Percentiles rank a stretch among this genome's conserved stretches.
Conservation (phyloP, 2,113 vertebrate species). For the Peromyscus maniculatus region DNA sequence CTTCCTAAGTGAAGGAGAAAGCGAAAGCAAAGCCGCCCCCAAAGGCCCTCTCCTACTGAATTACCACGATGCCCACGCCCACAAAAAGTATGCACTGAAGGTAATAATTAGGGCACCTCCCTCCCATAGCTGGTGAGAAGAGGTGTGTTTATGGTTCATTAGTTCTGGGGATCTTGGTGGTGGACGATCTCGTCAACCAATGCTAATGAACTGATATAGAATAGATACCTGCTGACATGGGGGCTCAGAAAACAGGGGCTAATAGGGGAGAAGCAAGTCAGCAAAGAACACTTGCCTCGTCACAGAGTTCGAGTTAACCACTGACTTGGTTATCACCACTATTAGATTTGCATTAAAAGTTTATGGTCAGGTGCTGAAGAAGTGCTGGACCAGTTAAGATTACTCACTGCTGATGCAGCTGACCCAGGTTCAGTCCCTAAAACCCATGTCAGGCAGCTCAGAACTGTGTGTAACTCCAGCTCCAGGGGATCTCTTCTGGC, state of each 20-base stretch:
- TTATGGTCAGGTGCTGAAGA: neutral
- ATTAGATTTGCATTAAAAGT: neutral
- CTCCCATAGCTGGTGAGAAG: fast-evolving
- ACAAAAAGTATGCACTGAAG: conserved; percentile 87
- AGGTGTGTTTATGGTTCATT: neutral
- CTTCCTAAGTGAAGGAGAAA: conserved; percentile 79
- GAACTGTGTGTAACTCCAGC: neutral
- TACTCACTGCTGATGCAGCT: too few relatives aligned
- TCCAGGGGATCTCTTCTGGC: neutral
- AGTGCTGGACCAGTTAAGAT: neutral
- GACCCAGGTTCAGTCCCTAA: neutral
- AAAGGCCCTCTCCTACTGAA: conserved; percentile 89
- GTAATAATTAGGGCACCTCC: conserved; percentile 74
- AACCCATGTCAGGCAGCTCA: neutral
- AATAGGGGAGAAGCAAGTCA: neutral
- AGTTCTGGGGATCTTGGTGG: neutral
- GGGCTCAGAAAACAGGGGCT: neutral
- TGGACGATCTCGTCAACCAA: neutral
- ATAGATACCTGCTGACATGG: neutral
- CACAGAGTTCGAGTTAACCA: neutral
- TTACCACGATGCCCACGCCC: conserved; percentile 88
- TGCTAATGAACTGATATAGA: neutral
- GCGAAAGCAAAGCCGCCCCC: conserved; percentile 33
- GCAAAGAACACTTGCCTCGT: neutral
- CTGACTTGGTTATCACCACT: neutral